These are phyloP conservation scores for Lophochroa leadbeateri DNA, from an alignment of 2,113 vertebrate genomes.

Conservation along the genomic window DNA sequence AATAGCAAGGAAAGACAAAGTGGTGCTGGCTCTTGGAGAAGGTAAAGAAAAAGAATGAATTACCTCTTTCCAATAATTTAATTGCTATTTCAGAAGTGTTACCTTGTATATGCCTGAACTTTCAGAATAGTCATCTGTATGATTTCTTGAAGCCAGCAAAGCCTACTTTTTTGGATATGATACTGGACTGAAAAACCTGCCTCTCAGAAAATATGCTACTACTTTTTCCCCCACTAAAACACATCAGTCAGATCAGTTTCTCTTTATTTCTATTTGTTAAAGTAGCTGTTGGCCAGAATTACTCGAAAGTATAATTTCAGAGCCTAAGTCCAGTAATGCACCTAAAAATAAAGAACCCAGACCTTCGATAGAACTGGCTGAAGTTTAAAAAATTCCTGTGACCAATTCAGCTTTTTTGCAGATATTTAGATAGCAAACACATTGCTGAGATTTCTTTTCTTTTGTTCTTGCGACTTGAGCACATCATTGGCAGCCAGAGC, in stretches of 20 bases:
- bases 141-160: background rate
- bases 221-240: background rate
- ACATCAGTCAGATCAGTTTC: background rate
- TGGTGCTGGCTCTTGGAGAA: background rate
- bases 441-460: no score
- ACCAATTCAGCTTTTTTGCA: no score
- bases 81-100: background rate
- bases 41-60: background rate
- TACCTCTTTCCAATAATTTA: background rate
- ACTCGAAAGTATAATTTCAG: background rate
- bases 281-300: background rate
- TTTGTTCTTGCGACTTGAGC: no score
- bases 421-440: no score
- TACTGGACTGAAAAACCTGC: background rate
- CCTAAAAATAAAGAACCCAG: no score
- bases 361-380: no score
- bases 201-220: background rate
- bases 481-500: no score
- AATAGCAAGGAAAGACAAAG: background rate
- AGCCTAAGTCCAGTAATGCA: no score
- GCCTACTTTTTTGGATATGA: background rate
- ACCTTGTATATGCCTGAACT: background rate
- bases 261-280: background rate
- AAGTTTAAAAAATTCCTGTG: no score
- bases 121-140: background rate